Base-by-base conservation (phyloP, 2,797 vertebrate species). In the Micromesistius poutassou region DNA sequence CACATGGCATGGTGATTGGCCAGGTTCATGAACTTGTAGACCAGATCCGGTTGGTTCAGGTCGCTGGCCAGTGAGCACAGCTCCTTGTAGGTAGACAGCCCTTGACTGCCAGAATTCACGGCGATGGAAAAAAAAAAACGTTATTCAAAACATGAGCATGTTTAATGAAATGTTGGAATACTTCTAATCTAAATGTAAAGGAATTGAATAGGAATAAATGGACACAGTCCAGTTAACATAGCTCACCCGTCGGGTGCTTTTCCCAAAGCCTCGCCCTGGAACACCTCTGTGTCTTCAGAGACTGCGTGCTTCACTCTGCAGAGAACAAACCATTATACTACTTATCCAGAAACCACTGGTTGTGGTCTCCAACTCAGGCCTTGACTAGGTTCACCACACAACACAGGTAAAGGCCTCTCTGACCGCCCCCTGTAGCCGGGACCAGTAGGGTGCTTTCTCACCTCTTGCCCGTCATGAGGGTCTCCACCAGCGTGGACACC, bases 1-100 rank as follows among this genome's bases (percentile, higher is more conserved):
- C 98, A 99, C 98, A 99, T 98, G 77, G 98, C 98, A 40, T 99
- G 98, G 88, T 99, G 98, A 91, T 99, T 99, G 82, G 98, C 98
- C 83, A 99, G 90, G 89, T 99, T 99, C 98, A 99, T 98, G 90
- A 99, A 99, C 89, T 99, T 99, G 90, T 99, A 99, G 73, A 99
- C 95, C 1, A 99, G 94, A 84, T 99, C 98, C 16, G 98, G 98
- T 80, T 99, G 98, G 91, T 97, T 99, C 74, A 99, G 96, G 87
- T 99, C 98, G 77, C 98, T 99, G 81, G 98, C 98, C 90, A 99
- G 85, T 46, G 98, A 96, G 92, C 98, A 99, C 81, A 99, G 96
- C 80, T 99, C 98, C 89, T 98, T 98, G 88, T 99, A 99, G 30
- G 98, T 99, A 79, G 97, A 96, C 83, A 99, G 94, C 72, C 95